Percentiles rank a stretch among this genome's conserved stretches.
phyloP scores from a whole-genome alignment of 2,113 vertebrate genomes.

The Hipposideros armiger region DNA sequence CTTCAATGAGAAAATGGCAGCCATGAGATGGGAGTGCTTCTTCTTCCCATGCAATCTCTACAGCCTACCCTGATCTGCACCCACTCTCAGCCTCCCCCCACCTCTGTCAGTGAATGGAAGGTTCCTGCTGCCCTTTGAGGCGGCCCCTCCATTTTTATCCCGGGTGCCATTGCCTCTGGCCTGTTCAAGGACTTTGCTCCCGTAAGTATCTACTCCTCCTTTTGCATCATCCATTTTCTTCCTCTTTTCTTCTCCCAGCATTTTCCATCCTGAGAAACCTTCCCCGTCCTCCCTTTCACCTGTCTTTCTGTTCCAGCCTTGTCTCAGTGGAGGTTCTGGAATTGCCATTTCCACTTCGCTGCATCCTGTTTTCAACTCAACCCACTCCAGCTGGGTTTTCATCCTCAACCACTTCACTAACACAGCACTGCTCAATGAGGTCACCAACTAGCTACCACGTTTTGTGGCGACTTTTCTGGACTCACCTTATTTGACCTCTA shows the following conservation, averaged over 20 bases:
- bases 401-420: neutral
- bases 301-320: neutral
- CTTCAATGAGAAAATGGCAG: too few species aligned
- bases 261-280: neutral
- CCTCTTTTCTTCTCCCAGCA: neutral
- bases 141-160: neutral
- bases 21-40: neutral
- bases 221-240: neutral
- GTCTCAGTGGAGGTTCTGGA: rapidly evolving
- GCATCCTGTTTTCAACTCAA: neutral
- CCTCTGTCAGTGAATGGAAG: neutral
- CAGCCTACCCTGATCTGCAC: neutral
- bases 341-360: neutral
- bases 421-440: neutral
- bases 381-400: neutral
- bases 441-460: neutral
- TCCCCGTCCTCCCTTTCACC: neutral
- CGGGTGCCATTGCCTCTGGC: rapidly evolving
- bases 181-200: neutral
- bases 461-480: neutral
- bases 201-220: neutral
- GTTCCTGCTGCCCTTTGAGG: neutral
- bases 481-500: neutral
- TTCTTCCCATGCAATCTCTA: rapidly evolving
- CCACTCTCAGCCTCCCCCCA: too few species aligned